phyloP scores from a whole-genome alignment of 1,140 invertebrate species.

The Rhagoletis zephyria region DNA sequence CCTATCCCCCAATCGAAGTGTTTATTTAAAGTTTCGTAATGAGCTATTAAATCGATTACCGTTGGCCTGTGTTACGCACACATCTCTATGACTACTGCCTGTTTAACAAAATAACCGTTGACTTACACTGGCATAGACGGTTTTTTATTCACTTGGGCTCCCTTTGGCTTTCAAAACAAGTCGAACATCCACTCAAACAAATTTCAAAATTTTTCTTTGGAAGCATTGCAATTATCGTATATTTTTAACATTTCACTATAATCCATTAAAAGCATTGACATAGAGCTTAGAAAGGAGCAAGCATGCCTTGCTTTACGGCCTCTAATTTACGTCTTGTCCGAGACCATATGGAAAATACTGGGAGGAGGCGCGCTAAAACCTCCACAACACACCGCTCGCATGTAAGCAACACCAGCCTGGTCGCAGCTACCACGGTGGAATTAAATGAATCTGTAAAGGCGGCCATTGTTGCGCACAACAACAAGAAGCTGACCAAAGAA shows the following conservation, averaged over 20 bases:
- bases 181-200: constrained; percentile 24
- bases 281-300: not conserved
- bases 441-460: constrained; percentile 45
- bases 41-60: constrained; percentile 5
- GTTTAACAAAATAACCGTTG: constrained; percentile 40
- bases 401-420: not conserved
- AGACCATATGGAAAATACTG: constrained; percentile 16
- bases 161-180: not conserved
- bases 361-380: constrained; percentile 50
- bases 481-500: constrained; percentile 14
- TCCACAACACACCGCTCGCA: constrained; percentile 32
- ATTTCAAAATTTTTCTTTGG: constrained; percentile 38
- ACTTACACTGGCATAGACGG: not conserved
- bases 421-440: constrained; percentile 61
- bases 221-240: not conserved
- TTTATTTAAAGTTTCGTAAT: not conserved
- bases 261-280: not conserved
- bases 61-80: constrained; percentile 5
- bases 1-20: too few species aligned
- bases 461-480: constrained; percentile 17
- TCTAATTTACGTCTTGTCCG: constrained; percentile 67
- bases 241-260: constrained; percentile 15
- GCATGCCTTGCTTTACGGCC: constrained; percentile 68
- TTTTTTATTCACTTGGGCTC: not conserved
- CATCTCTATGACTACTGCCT: constrained; percentile 47